A percentile compares a stretch with the other conserved stretches of the same genome.
Evolutionary conservation across 2,888 invertebrate species (phyloP).

Genomic region (Hirudinaria manillensis): DNA sequence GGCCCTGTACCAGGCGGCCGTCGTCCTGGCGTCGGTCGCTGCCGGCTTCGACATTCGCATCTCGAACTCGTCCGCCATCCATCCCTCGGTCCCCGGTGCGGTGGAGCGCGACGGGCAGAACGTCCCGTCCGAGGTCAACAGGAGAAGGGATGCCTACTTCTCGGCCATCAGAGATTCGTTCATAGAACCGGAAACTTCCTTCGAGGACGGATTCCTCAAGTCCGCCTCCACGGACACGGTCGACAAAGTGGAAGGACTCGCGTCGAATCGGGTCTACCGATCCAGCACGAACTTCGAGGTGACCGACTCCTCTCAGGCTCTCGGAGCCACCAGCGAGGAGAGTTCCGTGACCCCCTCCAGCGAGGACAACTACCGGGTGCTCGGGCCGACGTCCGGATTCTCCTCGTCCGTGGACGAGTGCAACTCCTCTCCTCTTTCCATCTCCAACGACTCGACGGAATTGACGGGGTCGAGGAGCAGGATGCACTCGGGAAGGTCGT

Average conservation of each 20-base stretch:
- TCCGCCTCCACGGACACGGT: slow-evolving; percentile 5
- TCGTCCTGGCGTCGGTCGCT: slow-evolving; percentile 75
- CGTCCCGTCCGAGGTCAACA: slow-evolving; percentile 38
- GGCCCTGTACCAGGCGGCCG: slow-evolving; percentile 78
- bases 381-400: slow-evolving; percentile 6
- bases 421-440: not conserved
- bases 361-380: slow-evolving; percentile 26
- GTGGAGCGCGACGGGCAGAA: slow-evolving; percentile 38
- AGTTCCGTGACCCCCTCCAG: slow-evolving; percentile 28
- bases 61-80: slow-evolving; percentile 61
- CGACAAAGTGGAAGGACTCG: slow-evolving; percentile 83
- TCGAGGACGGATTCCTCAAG: slow-evolving; percentile 17
- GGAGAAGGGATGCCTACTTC: slow-evolving; percentile 49
- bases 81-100: slow-evolving; percentile 44
- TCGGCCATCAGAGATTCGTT: slow-evolving; percentile 51
- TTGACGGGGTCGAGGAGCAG: not conserved
- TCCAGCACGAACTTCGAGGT: not conserved
- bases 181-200: slow-evolving; percentile 45
- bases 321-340: not conserved
- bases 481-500: not conserved
- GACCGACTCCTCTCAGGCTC: not conserved
- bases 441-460: not conserved
- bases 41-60: slow-evolving; percentile 86
- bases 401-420: slow-evolving; percentile 4
- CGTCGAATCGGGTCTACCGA: slow-evolving; percentile 59